Evolutionary conservation across 2,888 invertebrate species (phyloP).

Genomic region (Trisateles emortualis): DNA sequence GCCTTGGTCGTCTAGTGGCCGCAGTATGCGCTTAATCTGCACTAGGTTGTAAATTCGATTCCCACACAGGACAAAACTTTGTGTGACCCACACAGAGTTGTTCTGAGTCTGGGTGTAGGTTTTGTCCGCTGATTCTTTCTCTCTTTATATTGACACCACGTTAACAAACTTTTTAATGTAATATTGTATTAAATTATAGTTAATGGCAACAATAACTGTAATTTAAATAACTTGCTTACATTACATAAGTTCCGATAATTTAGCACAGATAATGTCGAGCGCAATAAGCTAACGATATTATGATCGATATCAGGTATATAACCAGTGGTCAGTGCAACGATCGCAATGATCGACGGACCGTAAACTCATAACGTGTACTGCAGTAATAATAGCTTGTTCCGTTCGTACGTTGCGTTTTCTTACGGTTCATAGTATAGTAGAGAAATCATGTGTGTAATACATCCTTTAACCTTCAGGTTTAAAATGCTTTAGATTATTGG

Average conservation of each 20-base stretch:
- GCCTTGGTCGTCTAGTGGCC: too few relatives aligned
- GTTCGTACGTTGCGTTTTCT: constrained; percentile 51
- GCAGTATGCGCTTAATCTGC: too few relatives aligned
- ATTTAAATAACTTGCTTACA: too few relatives aligned
- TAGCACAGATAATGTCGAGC: constrained; percentile 15
- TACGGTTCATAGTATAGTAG: constrained; percentile 19
- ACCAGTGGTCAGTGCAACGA: constrained; percentile 58
- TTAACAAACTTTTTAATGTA: too few relatives aligned
- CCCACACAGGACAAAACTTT: too few relatives aligned
- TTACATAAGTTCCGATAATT: constrained; percentile 22
- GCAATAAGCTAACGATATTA: constrained; percentile 29
- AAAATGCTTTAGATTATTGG: not conserved
- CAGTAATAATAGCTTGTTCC: constrained; percentile 63
- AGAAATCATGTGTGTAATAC: constrained; percentile 27
- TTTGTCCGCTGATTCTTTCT: too few relatives aligned
- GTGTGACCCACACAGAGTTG: too few relatives aligned
- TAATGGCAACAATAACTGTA: too few relatives aligned
- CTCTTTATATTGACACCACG: too few relatives aligned
- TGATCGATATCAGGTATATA: constrained; percentile 33
- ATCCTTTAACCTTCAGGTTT: not conserved
- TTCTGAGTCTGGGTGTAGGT: too few relatives aligned
- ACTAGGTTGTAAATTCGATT: too few relatives aligned
- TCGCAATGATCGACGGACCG: constrained; percentile 65
- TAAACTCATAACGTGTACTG: constrained; percentile 56
- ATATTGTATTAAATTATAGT: too few relatives aligned